Percentiles rank a stretch among this genome's conserved stretches.
Conservation (phyloP, 2,797 vertebrate species). For the Cirrhinus molitorella region DNA sequence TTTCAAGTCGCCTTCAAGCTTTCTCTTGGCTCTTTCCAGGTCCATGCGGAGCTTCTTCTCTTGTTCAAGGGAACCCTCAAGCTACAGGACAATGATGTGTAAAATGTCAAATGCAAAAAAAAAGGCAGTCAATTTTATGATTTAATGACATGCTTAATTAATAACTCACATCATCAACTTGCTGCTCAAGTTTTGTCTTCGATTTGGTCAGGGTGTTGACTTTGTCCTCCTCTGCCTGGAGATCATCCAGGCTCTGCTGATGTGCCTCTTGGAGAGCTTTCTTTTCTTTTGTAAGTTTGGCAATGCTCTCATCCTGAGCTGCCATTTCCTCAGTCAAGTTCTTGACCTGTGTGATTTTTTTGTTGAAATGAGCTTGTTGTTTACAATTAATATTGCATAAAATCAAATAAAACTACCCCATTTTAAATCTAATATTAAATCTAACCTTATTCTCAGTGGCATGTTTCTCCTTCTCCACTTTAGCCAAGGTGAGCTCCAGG, state of each 20-base stretch:
- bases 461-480: conserved; percentile 87
- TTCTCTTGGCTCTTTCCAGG: conserved; percentile 86
- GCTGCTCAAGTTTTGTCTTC: conserved; percentile 87
- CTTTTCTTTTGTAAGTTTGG: conserved; percentile 76
- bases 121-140: too few species aligned
- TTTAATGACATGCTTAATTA: too few species aligned
- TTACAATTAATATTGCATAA: not conserved
- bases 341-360: conserved; percentile 69
- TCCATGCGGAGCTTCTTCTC: conserved; percentile 88
- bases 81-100: not conserved
- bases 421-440: not conserved
- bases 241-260: conserved; percentile 75
- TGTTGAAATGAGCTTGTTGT: not conserved
- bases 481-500: conserved; percentile 72
- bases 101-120: too few species aligned
- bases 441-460: conserved; percentile 89
- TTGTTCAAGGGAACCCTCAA: conserved; percentile 82
- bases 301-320: conserved; percentile 75
- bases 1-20: conserved; percentile 89
- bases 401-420: rapidly evolving
- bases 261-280: conserved; percentile 76
- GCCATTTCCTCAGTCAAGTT: conserved; percentile 79
- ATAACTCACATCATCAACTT: conserved; percentile 85
- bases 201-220: conserved; percentile 84
- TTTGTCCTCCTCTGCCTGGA: conserved; percentile 83